phyloP scores from a whole-genome alignment of 1,140 invertebrate species.

The Drosophila jambulina region DNA sequence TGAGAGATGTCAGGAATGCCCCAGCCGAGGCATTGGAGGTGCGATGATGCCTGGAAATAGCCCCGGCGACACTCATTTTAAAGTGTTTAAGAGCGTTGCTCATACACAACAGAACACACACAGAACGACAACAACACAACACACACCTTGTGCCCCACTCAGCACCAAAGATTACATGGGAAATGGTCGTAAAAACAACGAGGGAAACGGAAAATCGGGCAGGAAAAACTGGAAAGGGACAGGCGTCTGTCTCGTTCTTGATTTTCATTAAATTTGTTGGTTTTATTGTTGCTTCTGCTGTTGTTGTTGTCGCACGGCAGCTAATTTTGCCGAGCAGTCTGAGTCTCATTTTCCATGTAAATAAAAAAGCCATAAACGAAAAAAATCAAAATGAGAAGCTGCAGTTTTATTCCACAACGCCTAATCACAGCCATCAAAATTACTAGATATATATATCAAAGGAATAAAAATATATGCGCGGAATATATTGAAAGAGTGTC shows the following conservation, averaged over 20 bases:
- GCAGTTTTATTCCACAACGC: conserved; percentile 20
- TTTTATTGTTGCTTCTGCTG: conserved; percentile 59
- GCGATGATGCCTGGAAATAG: conserved; percentile 56
- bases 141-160: conserved; percentile 68
- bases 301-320: conserved; percentile 48
- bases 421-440: conserved; percentile 54
- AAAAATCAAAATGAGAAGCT: conserved; percentile 45
- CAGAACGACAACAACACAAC: conserved; percentile 16
- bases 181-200: conserved; percentile 70
- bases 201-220: conserved; percentile 32
- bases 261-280: conserved; percentile 76
- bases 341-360: conserved; percentile 58
- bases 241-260: conserved; percentile 38
- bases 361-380: conserved; percentile 69
- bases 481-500: conserved; percentile 70
- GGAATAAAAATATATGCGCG: conserved; percentile 25
- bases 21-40: background rate
- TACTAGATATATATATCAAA: conserved; percentile 31
- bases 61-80: conserved; percentile 69
- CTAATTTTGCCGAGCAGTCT: conserved; percentile 57
- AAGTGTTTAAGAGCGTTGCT: conserved; percentile 68
- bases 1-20: conserved; percentile 40
- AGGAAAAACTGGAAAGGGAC: conserved; percentile 9
- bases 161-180: conserved; percentile 77
- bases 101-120: conserved; percentile 29